Evolutionary conservation across 1,140 invertebrate genomes (phyloP).

Genomic region (Euwallacea similis): DNA sequence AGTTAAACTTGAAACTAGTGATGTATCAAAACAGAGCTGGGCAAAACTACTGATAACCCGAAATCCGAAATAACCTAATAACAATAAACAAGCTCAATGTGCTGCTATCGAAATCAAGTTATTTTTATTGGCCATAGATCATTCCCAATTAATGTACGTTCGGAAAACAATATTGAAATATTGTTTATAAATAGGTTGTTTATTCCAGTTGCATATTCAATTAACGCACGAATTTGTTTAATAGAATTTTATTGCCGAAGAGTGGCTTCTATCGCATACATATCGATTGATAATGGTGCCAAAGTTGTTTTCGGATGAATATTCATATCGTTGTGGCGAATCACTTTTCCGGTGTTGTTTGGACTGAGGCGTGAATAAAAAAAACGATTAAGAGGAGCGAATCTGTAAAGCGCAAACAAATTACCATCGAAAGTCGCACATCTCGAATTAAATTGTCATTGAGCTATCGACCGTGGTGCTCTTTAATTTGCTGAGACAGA

Average conservation of each 20-base stretch:
- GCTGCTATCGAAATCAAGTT: background rate
- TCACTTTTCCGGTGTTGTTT: slow-evolving; percentile 4
- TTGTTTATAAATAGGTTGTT: slow-evolving; percentile 22
- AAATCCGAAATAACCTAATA: no score
- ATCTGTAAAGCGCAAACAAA: no score
- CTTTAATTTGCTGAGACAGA: no score
- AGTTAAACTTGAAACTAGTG: no score
- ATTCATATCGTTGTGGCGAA: slow-evolving; percentile 6
- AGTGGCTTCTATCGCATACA: slow-evolving; percentile 4
- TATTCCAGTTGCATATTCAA: slow-evolving; percentile 20
- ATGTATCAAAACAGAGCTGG: no score
- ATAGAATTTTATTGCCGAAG: slow-evolving; percentile 21
- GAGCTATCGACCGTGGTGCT: no score
- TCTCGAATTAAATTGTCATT: no score
- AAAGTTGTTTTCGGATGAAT: background rate
- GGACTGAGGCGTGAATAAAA: background rate
- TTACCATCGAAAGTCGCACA: no score
- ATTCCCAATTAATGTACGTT: slow-evolving; percentile 7
- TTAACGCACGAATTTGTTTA: slow-evolving; percentile 18
- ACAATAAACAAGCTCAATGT: no score
- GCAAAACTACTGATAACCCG: no score
- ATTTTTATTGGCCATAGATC: slow-evolving; percentile 18
- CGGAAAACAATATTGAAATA: slow-evolving; percentile 3
- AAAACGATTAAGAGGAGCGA: no score
- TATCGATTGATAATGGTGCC: slow-evolving; percentile 4